These are phyloP conservation scores for Battus philenor DNA, from an alignment of 1,140 invertebrate species.

Conservation along the genomic window DNA sequence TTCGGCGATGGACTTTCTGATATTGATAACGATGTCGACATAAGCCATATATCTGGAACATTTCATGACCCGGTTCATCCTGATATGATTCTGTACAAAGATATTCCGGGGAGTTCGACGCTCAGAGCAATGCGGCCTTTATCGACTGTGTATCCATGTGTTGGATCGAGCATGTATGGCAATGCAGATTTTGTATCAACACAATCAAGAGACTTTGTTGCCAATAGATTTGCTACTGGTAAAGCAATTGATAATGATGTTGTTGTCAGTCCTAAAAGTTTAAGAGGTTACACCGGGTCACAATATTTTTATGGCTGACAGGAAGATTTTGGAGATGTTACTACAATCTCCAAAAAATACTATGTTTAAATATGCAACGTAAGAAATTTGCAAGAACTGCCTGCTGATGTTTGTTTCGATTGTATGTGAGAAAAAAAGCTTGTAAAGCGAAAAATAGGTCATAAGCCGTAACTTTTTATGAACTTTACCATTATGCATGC, in stretches of 20 bases:
- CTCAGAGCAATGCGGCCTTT: constrained; percentile 63
- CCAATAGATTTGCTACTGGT: constrained; percentile 39
- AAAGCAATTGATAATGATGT: constrained; percentile 45
- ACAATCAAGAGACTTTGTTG: constrained; percentile 36
- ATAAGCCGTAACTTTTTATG: no score
- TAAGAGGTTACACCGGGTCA: constrained; percentile 59
- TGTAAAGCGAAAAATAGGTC: constrained; percentile 19
- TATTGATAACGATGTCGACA: constrained; percentile 68
- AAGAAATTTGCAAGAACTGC: no score
- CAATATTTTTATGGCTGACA: constrained; percentile 72
- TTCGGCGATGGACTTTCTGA: constrained; percentile 70
- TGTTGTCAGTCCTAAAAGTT: constrained; percentile 65
- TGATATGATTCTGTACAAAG: constrained; percentile 68
- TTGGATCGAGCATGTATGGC: constrained; percentile 67
- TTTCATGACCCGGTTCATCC: constrained; percentile 71
- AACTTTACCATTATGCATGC: no score
- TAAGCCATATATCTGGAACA: constrained; percentile 67
- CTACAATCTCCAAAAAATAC: constrained; percentile 59
- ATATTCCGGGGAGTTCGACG: constrained; percentile 49
- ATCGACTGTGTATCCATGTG: constrained; percentile 61
- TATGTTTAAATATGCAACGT: constrained; percentile 43
- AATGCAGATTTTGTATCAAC: constrained; percentile 57
- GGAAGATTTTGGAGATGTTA: constrained; percentile 33
- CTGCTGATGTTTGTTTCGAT: no score
- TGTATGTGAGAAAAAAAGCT: constrained; percentile 9